Percentiles rank a stretch among this genome's conserved stretches.
These are phyloP conservation scores for Scortum barcoo DNA, from an alignment of 2,113 vertebrate genomes.

Conservation along the genomic window DNA sequence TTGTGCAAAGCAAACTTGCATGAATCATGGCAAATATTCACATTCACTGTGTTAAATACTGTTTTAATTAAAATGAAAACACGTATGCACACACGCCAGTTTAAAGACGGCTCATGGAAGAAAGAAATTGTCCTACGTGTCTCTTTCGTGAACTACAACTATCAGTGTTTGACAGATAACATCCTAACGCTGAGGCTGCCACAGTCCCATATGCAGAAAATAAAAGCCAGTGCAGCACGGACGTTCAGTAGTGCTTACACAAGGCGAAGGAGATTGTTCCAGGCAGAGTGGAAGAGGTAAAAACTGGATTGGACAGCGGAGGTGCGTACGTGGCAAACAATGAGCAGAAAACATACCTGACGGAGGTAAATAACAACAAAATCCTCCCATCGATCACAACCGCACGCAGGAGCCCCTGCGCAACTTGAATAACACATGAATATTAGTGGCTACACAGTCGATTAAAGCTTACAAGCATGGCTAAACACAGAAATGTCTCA, in stretches of 20 bases:
- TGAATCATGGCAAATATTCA: too few species aligned
- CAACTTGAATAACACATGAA: too few species aligned
- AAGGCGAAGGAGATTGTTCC: constrained; percentile 49
- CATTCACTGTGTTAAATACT: constrained; percentile 1
- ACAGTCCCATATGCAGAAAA: constrained; percentile 3
- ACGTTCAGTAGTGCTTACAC: constrained; percentile 44
- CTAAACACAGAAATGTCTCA: too few species aligned
- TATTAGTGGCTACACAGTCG: too few species aligned
- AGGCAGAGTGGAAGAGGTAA: constrained; percentile 47
- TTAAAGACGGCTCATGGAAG: not conserved
- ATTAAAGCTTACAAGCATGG: too few species aligned
- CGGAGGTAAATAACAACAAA: too few species aligned
- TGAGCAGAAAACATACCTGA: too few species aligned
- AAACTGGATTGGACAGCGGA: constrained; percentile 68
- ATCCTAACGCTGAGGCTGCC: constrained; percentile 13
- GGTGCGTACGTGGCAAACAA: too few species aligned
- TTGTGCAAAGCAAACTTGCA: not conserved
- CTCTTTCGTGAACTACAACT: not conserved
- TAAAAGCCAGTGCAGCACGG: constrained; percentile 5
- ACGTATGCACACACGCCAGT: not conserved
- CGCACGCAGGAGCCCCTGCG: too few species aligned
- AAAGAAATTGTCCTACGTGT: not conserved
- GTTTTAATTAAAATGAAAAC: not conserved
- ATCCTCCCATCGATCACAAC: too few species aligned
- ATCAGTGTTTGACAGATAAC: constrained; percentile 13